Percentiles rank a stretch among this genome's conserved stretches.
Conservation (phyloP, 2,888 invertebrate species). For the Acanthosepion lycidas region DNA sequence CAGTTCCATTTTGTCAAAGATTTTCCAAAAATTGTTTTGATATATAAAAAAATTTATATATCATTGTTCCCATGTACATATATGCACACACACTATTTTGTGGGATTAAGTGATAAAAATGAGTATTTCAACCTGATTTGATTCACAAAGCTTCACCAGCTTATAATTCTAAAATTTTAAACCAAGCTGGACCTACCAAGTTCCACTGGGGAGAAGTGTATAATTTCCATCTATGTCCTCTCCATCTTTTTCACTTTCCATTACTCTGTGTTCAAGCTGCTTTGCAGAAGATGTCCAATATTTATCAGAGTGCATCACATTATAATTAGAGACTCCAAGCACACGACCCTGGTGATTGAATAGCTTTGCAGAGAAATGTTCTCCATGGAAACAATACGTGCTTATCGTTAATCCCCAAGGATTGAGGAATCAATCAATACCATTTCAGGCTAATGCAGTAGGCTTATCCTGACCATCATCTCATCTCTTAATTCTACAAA, state of each 20-base stretch:
- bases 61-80: too few relatives aligned
- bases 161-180: background rate
- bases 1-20: too few relatives aligned
- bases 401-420: background rate
- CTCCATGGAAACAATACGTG: background rate
- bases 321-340: background rate
- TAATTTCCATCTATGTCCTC: background rate
- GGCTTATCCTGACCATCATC: background rate
- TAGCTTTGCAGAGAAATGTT: background rate
- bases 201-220: background rate
- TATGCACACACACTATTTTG: too few relatives aligned
- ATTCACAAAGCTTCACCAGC: too few relatives aligned
- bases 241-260: background rate
- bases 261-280: background rate
- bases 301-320: background rate
- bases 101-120: too few relatives aligned
- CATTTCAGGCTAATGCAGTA: background rate
- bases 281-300: background rate
- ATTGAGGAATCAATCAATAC: background rate
- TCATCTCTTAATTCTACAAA: background rate
- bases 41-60: too few relatives aligned
- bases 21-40: too few relatives aligned
- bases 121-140: too few relatives aligned
- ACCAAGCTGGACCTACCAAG: background rate
- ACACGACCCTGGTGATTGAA: background rate